Evolutionary conservation across 2,888 invertebrate species (phyloP), one percentile per base, ranked within the genome.

Genomic region (Monopis laevigella): DNA sequence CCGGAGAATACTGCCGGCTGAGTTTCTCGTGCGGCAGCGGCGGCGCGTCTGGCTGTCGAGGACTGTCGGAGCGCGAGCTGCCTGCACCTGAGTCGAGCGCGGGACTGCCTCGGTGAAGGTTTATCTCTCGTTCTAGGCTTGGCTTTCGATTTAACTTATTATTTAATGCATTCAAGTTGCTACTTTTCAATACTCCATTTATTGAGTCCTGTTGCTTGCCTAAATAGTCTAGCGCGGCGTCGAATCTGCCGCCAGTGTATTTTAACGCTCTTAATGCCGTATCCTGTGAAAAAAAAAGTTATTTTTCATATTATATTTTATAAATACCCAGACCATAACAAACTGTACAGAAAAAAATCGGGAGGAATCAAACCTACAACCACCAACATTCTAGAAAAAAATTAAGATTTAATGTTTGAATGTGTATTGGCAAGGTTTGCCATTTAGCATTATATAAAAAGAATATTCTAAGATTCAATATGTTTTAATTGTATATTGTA

Each of bases 31-130:
- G 88, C 36, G 65, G 68, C 19, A 21, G 19, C 34, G 82, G 75
- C 16, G 66, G 58, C n/a, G n/a, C n/a, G 49, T 87, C 87, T 8
- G 85, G 70, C 50, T 89, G 83, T 49, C 93, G 87, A 11, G 93
- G 94, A 64, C 93, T 93, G 62, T 95, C 95, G 4, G 95, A 95
- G 41, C 94, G 84, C 32, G 93, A 93, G 59, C 92, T 92, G 38
- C 93, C 93, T 10, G 93, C 93, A 12, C 93, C 93, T 41, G 92
- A 92, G 61, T 93, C 93, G 45, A 93, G 75, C 13, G 93, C 93
- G 6, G 95, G 94, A 62, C 93, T 93, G 39, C 92, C 90, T 46
- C 93, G 85, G 51, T 89, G 87, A 13, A 88, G 70, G 49, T 84
- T 87, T 44, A 90, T 73, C 64, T 93, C 93, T 38, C 93, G 85